phyloP scores from a whole-genome alignment of 2,113 vertebrate species.

The Aphyosemion australe region DNA sequence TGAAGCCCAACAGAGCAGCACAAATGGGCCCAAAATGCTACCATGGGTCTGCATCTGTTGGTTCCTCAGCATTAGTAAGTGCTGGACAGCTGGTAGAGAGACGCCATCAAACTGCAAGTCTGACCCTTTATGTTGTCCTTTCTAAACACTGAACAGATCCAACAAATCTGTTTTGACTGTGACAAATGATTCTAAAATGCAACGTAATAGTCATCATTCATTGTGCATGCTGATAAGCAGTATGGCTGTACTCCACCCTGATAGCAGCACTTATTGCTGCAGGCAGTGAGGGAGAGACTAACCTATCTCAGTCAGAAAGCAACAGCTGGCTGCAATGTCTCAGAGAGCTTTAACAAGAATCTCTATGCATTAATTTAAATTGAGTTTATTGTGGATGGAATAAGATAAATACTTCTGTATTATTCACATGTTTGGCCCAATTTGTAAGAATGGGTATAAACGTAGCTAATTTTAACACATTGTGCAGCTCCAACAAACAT shows the following conservation, averaged over 20 bases:
- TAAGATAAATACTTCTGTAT: no score
- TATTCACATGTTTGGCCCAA: no score
- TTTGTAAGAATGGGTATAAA: no score
- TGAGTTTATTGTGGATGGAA: no score
- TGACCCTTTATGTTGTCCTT: conserved; percentile 24
- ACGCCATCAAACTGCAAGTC: conserved; percentile 11
- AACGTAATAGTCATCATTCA: conserved; percentile 27
- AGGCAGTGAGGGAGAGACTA: no score
- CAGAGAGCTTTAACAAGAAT: no score
- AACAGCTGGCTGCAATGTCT: no score
- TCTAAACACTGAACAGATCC: conserved; percentile 14
- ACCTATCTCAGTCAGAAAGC: no score
- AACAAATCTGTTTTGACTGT: conserved; percentile 28
- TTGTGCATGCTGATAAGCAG: conserved; percentile 16
- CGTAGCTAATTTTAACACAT: no score
- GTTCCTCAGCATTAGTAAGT: conserved; percentile 6
- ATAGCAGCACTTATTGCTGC: not conserved
- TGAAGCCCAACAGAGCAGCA: conserved; percentile 12
- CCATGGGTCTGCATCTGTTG: conserved; percentile 16
- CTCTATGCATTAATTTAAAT: no score
- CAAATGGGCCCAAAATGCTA: conserved; percentile 9
- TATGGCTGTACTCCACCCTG: conserved; percentile 13
- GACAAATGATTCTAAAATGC: conserved; percentile 34
- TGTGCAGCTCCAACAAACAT: no score
- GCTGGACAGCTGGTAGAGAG: conserved; percentile 1